phyloP scores from a whole-genome alignment of 2,113 vertebrate species.

The Carettochelys insculpta region DNA sequence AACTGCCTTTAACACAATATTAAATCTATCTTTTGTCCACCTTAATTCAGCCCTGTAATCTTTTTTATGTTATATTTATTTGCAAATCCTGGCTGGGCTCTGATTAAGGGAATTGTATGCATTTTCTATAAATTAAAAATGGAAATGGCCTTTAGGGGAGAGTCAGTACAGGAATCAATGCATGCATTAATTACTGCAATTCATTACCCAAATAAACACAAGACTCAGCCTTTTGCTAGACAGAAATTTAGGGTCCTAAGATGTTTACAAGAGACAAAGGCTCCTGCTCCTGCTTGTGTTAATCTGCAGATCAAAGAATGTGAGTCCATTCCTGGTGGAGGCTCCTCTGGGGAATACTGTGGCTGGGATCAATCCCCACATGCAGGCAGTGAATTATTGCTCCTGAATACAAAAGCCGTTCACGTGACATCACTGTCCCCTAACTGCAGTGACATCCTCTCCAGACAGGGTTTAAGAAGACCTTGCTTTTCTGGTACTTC shows the following conservation, averaged over 20 bases:
- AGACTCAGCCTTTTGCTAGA: constrained; percentile 87
- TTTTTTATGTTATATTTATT: constrained; percentile 29
- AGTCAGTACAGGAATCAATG: constrained; percentile 91
- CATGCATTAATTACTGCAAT: constrained; percentile 97
- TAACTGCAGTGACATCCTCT: constrained; percentile 79
- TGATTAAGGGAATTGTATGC: constrained; percentile 73
- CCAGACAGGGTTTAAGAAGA: constrained; percentile 77
- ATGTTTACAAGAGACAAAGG: constrained; percentile 90
- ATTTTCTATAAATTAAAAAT: constrained; percentile 96
- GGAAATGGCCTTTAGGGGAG: constrained; percentile 90
- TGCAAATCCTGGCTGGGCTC: constrained; percentile 64
- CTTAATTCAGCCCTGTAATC: constrained; percentile 28
- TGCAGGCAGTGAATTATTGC: constrained; percentile 92
- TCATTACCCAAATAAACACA: constrained; percentile 98
- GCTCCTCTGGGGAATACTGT: constrained; percentile 86
- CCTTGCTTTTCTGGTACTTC: constrained; percentile 79
- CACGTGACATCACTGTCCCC: constrained; percentile 84
- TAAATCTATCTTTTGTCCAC: not conserved
- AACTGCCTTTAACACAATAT: not conserved
- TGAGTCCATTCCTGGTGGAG: constrained; percentile 82
- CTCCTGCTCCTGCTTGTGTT: constrained; percentile 85
- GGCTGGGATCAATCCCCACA: constrained; percentile 86
- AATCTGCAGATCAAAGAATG: constrained; percentile 89
- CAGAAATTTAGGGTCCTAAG: constrained; percentile 84
- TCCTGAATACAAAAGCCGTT: constrained; percentile 91